Evolutionary conservation across 1,140 invertebrate genomes (phyloP).

Genomic region (Pristionchus pacificus): DNA sequence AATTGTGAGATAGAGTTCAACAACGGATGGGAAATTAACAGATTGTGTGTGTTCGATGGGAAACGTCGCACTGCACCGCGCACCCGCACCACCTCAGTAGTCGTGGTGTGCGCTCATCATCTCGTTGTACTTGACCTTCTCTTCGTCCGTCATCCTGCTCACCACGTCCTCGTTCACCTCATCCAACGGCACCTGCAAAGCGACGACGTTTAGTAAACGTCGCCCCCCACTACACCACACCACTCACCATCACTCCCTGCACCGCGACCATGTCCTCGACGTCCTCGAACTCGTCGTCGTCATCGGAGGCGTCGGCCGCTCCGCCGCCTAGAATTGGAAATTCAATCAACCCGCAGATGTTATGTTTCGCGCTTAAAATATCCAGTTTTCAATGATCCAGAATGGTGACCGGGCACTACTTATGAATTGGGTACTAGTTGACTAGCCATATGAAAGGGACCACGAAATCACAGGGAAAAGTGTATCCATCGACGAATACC

Average conservation of each 20-base stretch:
- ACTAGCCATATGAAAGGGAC: conserved; percentile 3
- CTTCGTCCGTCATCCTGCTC: conserved; percentile 2
- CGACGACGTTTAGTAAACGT: neutral
- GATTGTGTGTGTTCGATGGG: no score
- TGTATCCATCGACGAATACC: no score
- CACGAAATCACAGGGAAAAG: neutral
- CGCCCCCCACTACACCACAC: neutral
- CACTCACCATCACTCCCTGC: neutral
- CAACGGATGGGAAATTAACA: no score
- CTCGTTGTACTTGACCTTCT: neutral
- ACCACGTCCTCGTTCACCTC: neutral
- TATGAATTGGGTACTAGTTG: neutral
- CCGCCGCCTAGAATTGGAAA: neutral
- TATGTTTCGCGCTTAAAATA: neutral
- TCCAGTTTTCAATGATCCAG: conserved; percentile 1
- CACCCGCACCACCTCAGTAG: no score
- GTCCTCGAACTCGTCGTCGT: conserved; percentile 3
- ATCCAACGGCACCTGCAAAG: neutral
- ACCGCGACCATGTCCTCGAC: conserved; percentile 13
- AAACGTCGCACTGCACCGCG: no score
- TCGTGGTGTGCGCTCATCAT: neutral
- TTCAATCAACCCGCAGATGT: conserved; percentile 7
- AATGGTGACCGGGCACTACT: conserved; percentile 1
- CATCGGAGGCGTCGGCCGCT: neutral
- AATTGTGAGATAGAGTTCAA: no score